Base-by-base conservation (phyloP, 2,797 vertebrate genomes). In the Gastrophryne carolinensis region DNA sequence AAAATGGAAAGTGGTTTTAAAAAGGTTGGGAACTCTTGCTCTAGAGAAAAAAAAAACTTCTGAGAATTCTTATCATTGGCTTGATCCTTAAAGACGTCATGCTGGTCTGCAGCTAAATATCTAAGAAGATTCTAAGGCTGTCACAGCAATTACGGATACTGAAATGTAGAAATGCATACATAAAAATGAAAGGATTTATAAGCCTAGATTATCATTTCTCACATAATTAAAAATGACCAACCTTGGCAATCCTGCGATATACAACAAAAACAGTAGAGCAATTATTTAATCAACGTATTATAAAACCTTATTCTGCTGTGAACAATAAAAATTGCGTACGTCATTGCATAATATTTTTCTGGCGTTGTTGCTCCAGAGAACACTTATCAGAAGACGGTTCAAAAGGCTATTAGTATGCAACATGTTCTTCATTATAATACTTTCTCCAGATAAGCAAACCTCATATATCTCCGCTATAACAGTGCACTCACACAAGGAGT, bases 261-360 rank as follows among this genome's bases (percentile, higher is more conserved):
- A n/a, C n/a, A n/a, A n/a, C n/a, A n/a, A n/a, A n/a, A n/a, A n/a
- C 23, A 70, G 24, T 29, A 58, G 34, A 72, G 57, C 32, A 72
- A 62, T 52, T 27, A 37, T 62, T 52, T 63, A 73, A 73, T 73
- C 64, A 49, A n/a, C n/a, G n/a, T n/a, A n/a, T n/a, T n/a, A 21
- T 72, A 49, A 41, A 39, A 27, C 56, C 64, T 63, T 30, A 73
- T 34, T 63, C 5, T 32, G 69, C 24, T 57, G 62, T 58, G 24
- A 60, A n/a, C 29, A 49, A 17, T 50, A 50, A 5, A 47, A 73
- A 15, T 17, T 21, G 9, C 13, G 41, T 67, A 29, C 63, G 39
- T 67, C 72, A 74, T 35, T 47, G 30, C 23, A 53, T 29, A 56
- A 65, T 32, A 29, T 39, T 56, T 21, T 66, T 10, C 19, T 26